Percentiles rank a stretch among this genome's conserved stretches.
Conservation (phyloP, 2,113 vertebrate genomes). For the Circaetus cinerascens region DNA sequence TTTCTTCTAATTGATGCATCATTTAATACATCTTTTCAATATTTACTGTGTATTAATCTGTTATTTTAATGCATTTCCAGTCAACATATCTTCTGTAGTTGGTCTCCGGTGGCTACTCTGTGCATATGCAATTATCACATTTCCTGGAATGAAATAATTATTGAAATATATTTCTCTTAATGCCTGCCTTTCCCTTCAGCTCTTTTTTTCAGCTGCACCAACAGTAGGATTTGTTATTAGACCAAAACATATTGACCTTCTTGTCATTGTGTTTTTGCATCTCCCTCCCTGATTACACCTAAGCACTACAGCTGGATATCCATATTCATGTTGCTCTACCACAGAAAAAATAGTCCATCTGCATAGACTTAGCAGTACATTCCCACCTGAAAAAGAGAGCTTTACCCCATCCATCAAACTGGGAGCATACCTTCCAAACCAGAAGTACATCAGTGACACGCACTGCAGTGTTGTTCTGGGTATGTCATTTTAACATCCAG, state of each 20-base stretch:
- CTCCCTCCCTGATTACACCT: constrained; percentile 31
- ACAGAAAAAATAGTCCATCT: not conserved
- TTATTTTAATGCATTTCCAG: not conserved
- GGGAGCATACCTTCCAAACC: not conserved
- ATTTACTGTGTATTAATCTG: not conserved
- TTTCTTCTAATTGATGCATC: not conserved
- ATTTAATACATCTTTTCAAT: not conserved
- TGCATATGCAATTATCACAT: not conserved
- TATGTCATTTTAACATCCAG: not conserved
- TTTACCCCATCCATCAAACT: not conserved
- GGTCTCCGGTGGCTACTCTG: not conserved
- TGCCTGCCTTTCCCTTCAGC: not conserved
- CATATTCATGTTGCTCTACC: constrained; percentile 44
- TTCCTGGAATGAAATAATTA: constrained; percentile 7
- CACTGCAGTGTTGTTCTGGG: not conserved
- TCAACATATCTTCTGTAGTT: not conserved
- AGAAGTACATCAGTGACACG: not conserved
- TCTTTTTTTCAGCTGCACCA: not conserved
- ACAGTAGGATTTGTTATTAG: not conserved
- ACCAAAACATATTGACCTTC: constrained; percentile 37
- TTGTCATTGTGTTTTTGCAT: constrained; percentile 37
- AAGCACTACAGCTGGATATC: constrained; percentile 40
- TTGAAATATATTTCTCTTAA: not conserved
- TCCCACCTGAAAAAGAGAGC: not conserved
- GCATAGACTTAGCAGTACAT: not conserved